These are phyloP conservation scores for Rhinogobius similis DNA, from an alignment of 2,113 vertebrate species.

Conservation along the genomic window DNA sequence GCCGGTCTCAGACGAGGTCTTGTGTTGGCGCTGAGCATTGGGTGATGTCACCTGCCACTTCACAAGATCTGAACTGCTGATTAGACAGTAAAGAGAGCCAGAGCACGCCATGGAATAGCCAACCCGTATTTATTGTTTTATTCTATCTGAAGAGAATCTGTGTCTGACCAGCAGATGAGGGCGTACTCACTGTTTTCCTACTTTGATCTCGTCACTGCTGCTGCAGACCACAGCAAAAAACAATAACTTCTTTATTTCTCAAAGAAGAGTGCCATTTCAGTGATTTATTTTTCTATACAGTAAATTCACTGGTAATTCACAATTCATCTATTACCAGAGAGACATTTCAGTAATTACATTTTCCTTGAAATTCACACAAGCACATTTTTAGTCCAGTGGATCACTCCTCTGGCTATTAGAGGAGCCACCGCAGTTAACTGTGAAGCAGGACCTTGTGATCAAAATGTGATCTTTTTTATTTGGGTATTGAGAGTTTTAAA, in stretches of 20 bases:
- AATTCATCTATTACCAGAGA: conserved; percentile 29
- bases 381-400: conserved; percentile 23
- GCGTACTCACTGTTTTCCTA: conserved; percentile 45
- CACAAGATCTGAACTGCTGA: conserved; percentile 67
- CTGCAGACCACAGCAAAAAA: conserved; percentile 27
- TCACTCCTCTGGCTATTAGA: conserved; percentile 32
- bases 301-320: conserved; percentile 42
- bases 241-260: conserved; percentile 16
- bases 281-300: conserved; percentile 15
- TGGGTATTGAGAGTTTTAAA: conserved; percentile 28
- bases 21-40: conserved; percentile 51
- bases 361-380: conserved; percentile 52
- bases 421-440: not conserved
- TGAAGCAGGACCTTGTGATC: conserved; percentile 19
- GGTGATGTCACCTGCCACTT: conserved; percentile 71
- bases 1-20: conserved; percentile 2
- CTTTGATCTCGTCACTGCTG: conserved; percentile 34
- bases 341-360: conserved; percentile 61
- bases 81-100: conserved; percentile 52
- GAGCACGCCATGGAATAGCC: conserved; percentile 65
- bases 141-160: conserved; percentile 65
- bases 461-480: conserved; percentile 7
- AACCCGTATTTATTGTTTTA: conserved; percentile 71
- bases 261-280: conserved; percentile 11
- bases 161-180: conserved; percentile 72